Percentiles rank a stretch among this genome's conserved stretches.
Evolutionary conservation across 2,888 invertebrate species (phyloP).

Genomic region (Hyalella azteca): DNA sequence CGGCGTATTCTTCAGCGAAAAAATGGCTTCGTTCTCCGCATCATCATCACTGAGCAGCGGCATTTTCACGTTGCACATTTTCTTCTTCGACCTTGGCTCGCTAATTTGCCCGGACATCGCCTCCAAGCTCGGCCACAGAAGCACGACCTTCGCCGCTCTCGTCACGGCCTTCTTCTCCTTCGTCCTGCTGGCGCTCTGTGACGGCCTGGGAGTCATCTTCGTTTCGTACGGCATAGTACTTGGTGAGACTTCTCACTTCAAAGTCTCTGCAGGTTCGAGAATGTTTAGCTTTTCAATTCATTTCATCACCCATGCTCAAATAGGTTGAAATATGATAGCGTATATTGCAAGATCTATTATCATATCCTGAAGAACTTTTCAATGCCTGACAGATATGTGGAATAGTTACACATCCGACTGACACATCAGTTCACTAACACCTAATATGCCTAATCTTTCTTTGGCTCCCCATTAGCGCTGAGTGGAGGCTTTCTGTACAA

Average conservation of each 20-base stretch:
- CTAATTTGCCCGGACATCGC: background rate
- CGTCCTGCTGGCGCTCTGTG: background rate
- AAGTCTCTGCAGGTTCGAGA: background rate
- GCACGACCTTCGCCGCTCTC: background rate
- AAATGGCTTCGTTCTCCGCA: background rate
- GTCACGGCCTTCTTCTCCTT: background rate
- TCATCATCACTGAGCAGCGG: background rate
- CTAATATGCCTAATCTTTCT: background rate
- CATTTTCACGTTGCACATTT: background rate
- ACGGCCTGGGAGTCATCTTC: background rate
- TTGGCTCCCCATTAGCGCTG: background rate
- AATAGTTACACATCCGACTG: too few relatives aligned
- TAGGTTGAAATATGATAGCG: background rate
- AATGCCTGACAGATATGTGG: too few relatives aligned
- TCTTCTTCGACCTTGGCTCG: background rate
- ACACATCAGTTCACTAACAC: too few relatives aligned
- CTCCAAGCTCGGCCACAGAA: background rate
- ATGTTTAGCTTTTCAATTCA: background rate
- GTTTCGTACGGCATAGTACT: background rate
- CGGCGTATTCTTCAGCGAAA: background rate
- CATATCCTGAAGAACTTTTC: too few relatives aligned
- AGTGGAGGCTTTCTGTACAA: constrained; percentile 3
- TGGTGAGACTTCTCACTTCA: background rate
- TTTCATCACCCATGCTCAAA: background rate
- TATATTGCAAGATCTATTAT: too few relatives aligned